phyloP scores from a whole-genome alignment of 2,113 vertebrate species.

The Cinclus cinclus region DNA sequence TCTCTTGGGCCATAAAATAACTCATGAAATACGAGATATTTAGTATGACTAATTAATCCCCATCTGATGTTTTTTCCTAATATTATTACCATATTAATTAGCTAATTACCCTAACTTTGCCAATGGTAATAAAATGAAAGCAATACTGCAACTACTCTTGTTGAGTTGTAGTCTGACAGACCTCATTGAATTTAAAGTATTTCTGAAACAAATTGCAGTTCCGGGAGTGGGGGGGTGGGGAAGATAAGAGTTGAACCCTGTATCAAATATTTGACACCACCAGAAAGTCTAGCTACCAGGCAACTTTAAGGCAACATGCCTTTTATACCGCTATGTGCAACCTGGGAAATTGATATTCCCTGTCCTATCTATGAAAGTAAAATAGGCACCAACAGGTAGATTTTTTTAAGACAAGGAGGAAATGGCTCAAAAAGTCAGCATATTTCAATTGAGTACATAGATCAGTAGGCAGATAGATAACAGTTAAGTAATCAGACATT shows the following conservation, averaged over 20 bases:
- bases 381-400: not conserved
- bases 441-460: not conserved
- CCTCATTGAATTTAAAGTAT: not conserved
- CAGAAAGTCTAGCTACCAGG: not conserved
- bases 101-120: conserved; percentile 54
- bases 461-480: not conserved
- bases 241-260: not conserved
- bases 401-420: not conserved
- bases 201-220: not conserved
- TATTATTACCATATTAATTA: conserved; percentile 72
- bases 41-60: conserved; percentile 67
- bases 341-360: not conserved
- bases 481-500: not conserved
- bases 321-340: not conserved
- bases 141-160: not conserved
- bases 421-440: not conserved
- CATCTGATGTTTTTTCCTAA: conserved; percentile 56
- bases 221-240: too few species aligned
- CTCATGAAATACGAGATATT: conserved; percentile 54
- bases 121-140: conserved; percentile 39
- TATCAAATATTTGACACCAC: not conserved
- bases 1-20: conserved; percentile 57
- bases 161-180: not conserved
- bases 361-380: not conserved
- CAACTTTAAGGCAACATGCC: not conserved